These are phyloP conservation scores for Zaprionus vittiger DNA, from an alignment of 1,140 invertebrate genomes.

Conservation along the genomic window DNA sequence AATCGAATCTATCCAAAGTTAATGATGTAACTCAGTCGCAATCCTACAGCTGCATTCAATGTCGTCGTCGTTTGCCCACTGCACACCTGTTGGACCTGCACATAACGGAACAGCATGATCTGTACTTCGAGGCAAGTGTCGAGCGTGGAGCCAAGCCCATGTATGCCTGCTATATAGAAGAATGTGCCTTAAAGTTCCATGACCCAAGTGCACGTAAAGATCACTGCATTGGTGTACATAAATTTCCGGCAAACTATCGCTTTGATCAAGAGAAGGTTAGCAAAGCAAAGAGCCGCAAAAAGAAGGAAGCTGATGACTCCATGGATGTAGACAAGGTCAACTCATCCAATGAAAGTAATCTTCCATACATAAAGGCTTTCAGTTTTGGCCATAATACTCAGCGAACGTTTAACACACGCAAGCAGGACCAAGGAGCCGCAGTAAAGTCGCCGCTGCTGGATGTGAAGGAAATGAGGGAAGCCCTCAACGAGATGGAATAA, in stretches of 20 bases:
- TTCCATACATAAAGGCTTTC: constrained; percentile 49
- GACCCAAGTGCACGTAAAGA: constrained; percentile 85
- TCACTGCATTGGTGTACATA: constrained; percentile 88
- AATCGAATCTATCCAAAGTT: not conserved
- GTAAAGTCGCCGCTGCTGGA: constrained; percentile 41
- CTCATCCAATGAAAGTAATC: not conserved
- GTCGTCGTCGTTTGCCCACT: constrained; percentile 87
- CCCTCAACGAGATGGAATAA: constrained; percentile 58
- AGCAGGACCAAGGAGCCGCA: not conserved
- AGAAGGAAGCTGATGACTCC: constrained; percentile 1
- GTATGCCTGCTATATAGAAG: constrained; percentile 88
- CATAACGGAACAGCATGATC: constrained; percentile 89
- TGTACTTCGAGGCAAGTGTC: constrained; percentile 87
- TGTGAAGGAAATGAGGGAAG: constrained; percentile 58
- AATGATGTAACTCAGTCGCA: constrained; percentile 34
- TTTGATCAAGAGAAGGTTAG: constrained; percentile 83
- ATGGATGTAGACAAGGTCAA: constrained; percentile 55
- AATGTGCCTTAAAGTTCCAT: constrained; percentile 87
- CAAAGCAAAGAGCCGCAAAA: constrained; percentile 31
- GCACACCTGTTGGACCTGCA: constrained; percentile 89
- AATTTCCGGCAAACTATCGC: constrained; percentile 88
- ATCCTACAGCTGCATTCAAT: constrained; percentile 77
- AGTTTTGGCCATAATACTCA: constrained; percentile 50
- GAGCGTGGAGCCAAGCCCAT: constrained; percentile 87
- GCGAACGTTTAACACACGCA: constrained; percentile 47